Evolutionary conservation across 2,113 vertebrate species (phyloP).

Genomic region (Anthoscopus minutus): DNA sequence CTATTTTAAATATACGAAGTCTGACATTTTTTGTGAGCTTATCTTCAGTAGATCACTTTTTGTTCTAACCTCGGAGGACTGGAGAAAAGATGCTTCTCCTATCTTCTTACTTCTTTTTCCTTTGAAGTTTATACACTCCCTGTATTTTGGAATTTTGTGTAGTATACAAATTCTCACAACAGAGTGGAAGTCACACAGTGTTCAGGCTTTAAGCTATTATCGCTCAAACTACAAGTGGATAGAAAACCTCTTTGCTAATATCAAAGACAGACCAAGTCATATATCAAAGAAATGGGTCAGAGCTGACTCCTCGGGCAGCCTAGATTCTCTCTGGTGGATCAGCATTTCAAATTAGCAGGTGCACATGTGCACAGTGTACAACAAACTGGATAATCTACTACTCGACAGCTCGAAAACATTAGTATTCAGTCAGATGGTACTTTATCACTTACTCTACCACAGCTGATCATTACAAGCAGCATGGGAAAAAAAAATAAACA

Average conservation of each 20-base stretch:
- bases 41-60: background rate
- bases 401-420: background rate
- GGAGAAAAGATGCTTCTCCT: background rate
- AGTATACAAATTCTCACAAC: background rate
- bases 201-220: slow-evolving; percentile 32
- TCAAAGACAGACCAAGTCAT: slow-evolving; percentile 18
- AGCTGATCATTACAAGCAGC: background rate
- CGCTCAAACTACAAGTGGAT: slow-evolving; percentile 1
- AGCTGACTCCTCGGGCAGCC: slow-evolving; percentile 23
- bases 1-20: slow-evolving; percentile 36
- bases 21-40: slow-evolving; percentile 48
- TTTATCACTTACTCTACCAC: slow-evolving; percentile 17
- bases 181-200: background rate
- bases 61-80: slow-evolving; percentile 38
- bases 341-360: slow-evolving; percentile 56
- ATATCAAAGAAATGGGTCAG: slow-evolving; percentile 55
- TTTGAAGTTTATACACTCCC: slow-evolving; percentile 20
- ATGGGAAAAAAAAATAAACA: background rate
- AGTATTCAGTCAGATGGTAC: background rate
- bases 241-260: slow-evolving; percentile 29
- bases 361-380: slow-evolving; percentile 15
- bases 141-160: slow-evolving; percentile 1
- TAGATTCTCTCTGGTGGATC: slow-evolving; percentile 31
- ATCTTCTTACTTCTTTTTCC: background rate
- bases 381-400: background rate